Evolutionary conservation across 2,888 invertebrate genomes (phyloP).

Genomic region (Corythucha ciliata): DNA sequence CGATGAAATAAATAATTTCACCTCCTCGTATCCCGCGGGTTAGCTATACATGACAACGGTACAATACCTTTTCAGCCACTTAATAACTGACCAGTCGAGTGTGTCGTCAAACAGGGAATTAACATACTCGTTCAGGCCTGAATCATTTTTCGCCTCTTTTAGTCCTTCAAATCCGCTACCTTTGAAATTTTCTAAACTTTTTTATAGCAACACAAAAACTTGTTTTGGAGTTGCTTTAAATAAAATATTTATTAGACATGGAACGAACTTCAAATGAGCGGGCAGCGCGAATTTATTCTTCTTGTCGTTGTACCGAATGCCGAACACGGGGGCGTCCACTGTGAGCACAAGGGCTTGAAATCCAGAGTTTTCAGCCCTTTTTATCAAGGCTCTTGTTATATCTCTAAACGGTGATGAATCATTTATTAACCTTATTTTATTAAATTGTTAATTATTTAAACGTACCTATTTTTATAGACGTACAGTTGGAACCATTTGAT

Average conservation of each 20-base stretch:
- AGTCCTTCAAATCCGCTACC: conserved; percentile 43
- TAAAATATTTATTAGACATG: neutral
- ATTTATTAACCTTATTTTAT: neutral
- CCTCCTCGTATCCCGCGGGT: neutral
- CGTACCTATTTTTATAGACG: conserved; percentile 70
- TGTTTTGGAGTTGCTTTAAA: neutral
- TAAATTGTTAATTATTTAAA: neutral
- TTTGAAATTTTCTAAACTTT: conserved; percentile 71
- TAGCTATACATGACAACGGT: neutral
- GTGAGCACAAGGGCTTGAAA: conserved; percentile 80
- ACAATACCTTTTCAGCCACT: conserved; percentile 64
- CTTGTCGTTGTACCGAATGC: conserved; percentile 68
- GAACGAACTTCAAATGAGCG: conserved; percentile 56
- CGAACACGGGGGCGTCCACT: conserved; percentile 81
- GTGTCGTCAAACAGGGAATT: conserved; percentile 66
- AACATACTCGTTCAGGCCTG: conserved; percentile 72
- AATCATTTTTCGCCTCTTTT: conserved; percentile 52
- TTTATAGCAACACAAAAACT: neutral
- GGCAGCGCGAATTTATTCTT: conserved; percentile 78
- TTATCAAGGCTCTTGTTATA: conserved; percentile 56
- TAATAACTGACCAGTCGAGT: conserved; percentile 76
- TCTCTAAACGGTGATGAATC: conserved; percentile 19
- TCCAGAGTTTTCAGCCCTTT: conserved; percentile 70
- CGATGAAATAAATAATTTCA: neutral
- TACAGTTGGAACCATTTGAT: conserved; percentile 88